These are phyloP conservation scores for Cynoglossus semilaevis DNA, from an alignment of 2,113 vertebrate genomes.

Conservation along the genomic window DNA sequence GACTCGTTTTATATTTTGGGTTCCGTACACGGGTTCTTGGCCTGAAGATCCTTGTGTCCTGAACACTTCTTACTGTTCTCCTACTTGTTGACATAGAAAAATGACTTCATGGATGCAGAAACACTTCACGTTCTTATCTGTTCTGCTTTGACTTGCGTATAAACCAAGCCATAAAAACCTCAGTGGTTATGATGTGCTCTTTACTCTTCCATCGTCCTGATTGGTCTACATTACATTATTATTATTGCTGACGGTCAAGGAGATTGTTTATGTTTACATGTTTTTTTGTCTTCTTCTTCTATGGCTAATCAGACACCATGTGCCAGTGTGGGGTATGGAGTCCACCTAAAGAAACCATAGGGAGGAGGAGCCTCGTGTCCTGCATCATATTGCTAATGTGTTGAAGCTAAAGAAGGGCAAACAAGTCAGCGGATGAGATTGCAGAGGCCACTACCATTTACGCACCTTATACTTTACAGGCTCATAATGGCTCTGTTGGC, in stretches of 20 bases:
- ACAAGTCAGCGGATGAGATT: conserved; percentile 30
- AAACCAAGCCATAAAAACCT: conserved; percentile 19
- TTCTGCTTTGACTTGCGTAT: conserved; percentile 14
- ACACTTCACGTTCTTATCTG: conserved; percentile 12
- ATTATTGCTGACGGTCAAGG: conserved; percentile 70
- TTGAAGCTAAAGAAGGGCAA: conserved; percentile 37
- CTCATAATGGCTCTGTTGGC: conserved; percentile 25
- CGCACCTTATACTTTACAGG: conserved; percentile 21
- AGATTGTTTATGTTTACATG: conserved; percentile 25
- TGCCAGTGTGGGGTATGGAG: conserved; percentile 34
- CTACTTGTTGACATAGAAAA: no score
- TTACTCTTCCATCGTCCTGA: conserved; percentile 22
- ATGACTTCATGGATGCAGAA: conserved; percentile 25
- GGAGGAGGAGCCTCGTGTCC: conserved; percentile 39
- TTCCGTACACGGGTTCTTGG: no score
- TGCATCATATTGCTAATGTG: conserved; percentile 63
- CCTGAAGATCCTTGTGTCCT: no score
- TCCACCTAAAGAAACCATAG: conserved; percentile 23
- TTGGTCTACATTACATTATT: conserved; percentile 71
- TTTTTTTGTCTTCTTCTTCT: conserved; percentile 34
- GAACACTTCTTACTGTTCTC: no score
- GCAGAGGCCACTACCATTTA: conserved; percentile 22
- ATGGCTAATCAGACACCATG: conserved; percentile 54
- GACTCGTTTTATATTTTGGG: no score
- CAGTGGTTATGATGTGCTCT: conserved; percentile 28